These are phyloP conservation scores for Hexactinellida sp. DNA, from an alignment of 37 sponge, comb jelly and placozoan genomes.

Conservation along the genomic window DNA sequence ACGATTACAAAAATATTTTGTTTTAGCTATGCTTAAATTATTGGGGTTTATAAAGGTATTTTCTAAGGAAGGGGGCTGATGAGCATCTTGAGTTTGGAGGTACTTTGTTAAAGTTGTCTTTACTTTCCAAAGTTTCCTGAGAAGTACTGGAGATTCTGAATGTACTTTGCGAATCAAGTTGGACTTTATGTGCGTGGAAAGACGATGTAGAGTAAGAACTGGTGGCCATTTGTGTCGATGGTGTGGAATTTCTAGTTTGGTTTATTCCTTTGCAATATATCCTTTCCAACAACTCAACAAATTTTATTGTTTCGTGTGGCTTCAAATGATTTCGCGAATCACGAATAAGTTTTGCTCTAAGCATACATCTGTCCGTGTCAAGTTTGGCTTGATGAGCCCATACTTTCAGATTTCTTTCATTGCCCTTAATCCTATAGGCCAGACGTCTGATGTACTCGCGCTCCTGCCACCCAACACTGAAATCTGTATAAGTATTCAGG, in stretches of 20 bases:
- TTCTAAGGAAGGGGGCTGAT: background rate
- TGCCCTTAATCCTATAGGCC: background rate
- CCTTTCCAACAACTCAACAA: background rate
- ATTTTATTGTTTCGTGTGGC: background rate
- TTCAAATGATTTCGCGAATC: background rate
- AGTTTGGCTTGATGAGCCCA: background rate
- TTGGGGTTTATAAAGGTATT: background rate
- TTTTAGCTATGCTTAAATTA: no score
- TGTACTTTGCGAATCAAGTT: background rate
- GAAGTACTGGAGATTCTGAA: background rate
- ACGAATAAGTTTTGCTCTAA: background rate
- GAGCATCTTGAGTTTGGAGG: background rate
- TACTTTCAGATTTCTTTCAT: background rate
- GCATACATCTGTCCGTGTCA: background rate
- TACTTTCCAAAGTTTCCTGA: background rate
- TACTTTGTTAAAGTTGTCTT: background rate
- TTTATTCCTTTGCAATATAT: background rate
- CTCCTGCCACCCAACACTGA: conserved; percentile 7
- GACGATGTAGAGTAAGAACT: background rate
- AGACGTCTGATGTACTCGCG: conserved; percentile 14
- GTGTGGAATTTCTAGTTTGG: background rate
- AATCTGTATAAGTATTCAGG: background rate
- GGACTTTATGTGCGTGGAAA: background rate
- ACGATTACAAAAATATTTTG: no score
- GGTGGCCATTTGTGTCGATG: background rate